Evolutionary conservation across 2,113 vertebrate species (phyloP).

Genomic region (Leucoraja erinaceus): DNA sequence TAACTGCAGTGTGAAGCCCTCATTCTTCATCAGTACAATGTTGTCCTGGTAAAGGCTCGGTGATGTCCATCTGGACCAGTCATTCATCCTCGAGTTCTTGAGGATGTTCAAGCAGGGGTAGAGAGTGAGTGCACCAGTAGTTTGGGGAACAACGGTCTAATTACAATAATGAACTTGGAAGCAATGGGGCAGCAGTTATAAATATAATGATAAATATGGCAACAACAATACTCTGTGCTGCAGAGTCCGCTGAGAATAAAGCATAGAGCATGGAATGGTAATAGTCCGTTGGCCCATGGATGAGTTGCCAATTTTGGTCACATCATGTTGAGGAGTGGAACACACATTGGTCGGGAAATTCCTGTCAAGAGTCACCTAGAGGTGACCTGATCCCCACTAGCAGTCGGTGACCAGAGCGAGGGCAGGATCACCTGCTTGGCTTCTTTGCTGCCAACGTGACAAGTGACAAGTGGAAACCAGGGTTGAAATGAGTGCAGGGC

Average conservation of each 20-base stretch:
- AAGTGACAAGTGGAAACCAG: not conserved
- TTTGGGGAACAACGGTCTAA: too few species aligned
- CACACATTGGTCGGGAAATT: not conserved
- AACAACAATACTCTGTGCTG: not conserved
- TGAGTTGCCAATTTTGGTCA: not conserved
- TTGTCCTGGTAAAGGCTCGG: not conserved
- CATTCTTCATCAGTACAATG: not conserved
- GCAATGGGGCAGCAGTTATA: not conserved
- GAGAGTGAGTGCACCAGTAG: not conserved
- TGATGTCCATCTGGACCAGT: not conserved
- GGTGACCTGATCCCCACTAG: not conserved
- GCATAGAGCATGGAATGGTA: not conserved
- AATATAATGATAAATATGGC: not conserved
- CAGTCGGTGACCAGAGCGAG: not conserved
- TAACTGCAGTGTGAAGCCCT: not conserved
- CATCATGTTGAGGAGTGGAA: not conserved
- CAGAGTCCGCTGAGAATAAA: not conserved
- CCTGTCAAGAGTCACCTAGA: not conserved
- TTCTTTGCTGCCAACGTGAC: not conserved
- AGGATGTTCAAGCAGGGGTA: not conserved
- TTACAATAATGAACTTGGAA: not conserved
- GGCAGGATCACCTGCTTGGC: not conserved
- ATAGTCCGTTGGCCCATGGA: not conserved
- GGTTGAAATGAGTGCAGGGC: not conserved
- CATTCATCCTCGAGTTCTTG: not conserved